Percentiles rank a stretch among this genome's conserved stretches.
Conservation (phyloP, 2,113 vertebrate species). For the Zosterops hypoxanthus region DNA sequence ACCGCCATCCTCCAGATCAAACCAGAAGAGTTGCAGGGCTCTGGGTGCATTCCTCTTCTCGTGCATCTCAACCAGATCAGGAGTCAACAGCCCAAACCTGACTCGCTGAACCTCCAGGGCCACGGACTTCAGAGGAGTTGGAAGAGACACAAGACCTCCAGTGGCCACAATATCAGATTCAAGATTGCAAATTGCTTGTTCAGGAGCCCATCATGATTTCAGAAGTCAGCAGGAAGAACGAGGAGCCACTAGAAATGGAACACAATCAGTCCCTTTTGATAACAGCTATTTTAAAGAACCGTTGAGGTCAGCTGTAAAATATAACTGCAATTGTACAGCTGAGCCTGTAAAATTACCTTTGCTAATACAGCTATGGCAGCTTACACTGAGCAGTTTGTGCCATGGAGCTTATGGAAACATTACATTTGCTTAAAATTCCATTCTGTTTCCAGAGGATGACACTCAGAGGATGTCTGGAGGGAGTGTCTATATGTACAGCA, state of each 20-base stretch:
- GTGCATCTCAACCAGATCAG: accelerated
- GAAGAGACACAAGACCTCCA: neutral
- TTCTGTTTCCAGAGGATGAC: neutral
- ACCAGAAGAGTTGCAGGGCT: neutral
- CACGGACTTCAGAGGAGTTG: neutral
- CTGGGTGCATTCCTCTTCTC: neutral
- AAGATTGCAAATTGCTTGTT: neutral
- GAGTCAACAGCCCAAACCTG: neutral
- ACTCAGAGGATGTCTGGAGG: neutral
- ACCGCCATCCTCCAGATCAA: neutral
- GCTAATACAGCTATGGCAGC: neutral
- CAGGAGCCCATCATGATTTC: neutral
- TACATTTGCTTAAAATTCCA: constrained; percentile 12
- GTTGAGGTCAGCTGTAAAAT: constrained; percentile 37
- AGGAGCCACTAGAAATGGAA: neutral
- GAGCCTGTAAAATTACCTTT: neutral
- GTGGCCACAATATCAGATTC: neutral
- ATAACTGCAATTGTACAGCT: neutral
- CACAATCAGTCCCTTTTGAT: constrained; percentile 5
- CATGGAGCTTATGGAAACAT: neutral
- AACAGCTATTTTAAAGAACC: neutral
- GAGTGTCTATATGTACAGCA: neutral
- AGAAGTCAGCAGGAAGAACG: neutral
- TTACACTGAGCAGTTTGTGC: neutral
- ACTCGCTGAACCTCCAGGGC: neutral